These are phyloP conservation scores for Dolichotis patagonum DNA, from an alignment of 2,113 vertebrate genomes.

Conservation along the genomic window DNA sequence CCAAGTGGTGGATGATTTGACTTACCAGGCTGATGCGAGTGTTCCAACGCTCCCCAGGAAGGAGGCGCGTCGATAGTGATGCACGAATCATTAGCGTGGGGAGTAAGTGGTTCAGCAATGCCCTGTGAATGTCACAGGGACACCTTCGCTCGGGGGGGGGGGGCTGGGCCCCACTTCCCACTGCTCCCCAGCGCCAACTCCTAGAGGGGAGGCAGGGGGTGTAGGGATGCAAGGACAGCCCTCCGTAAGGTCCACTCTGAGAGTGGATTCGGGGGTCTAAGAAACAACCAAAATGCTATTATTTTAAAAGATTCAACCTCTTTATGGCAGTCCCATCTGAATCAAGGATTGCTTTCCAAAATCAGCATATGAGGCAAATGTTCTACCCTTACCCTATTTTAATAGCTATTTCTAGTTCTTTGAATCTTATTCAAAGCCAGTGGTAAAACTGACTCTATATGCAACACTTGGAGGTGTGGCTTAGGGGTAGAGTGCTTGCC, in stretches of 20 bases:
- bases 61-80: neutral
- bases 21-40: conserved; percentile 59
- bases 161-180: neutral
- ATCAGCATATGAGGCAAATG: neutral
- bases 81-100: neutral
- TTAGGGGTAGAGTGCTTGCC: neutral
- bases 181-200: neutral
- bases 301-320: neutral
- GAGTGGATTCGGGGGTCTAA: neutral
- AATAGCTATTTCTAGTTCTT: no score
- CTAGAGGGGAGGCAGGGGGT: neutral
- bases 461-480: neutral
- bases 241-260: neutral
- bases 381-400: no score
- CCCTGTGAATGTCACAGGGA: neutral
- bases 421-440: no score
- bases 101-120: neutral
- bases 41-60: neutral
- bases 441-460: no score
- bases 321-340: neutral
- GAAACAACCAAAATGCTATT: neutral
- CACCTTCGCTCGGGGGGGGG: neutral
- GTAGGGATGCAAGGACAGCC: neutral
- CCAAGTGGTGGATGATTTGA: conserved; percentile 2
- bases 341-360: neutral